Evolutionary conservation across 2,888 invertebrate genomes (phyloP).

Genomic region (Bombyx huttoni): DNA sequence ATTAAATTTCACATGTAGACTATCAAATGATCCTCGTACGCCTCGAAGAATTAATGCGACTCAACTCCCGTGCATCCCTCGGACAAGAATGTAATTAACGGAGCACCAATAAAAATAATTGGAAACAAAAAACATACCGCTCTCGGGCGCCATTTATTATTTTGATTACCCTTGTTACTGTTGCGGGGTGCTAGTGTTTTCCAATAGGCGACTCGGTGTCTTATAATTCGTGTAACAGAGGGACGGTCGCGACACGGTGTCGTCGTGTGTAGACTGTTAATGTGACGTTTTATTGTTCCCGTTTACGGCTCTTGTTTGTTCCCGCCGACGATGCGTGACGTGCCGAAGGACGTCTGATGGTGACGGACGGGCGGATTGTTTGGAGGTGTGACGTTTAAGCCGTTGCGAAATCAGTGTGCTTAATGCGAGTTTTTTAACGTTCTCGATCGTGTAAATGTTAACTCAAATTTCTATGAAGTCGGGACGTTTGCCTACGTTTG

Average conservation of each 20-base stretch:
- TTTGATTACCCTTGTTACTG: conserved; percentile 61
- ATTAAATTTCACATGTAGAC: conserved; percentile 3
- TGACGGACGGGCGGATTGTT: too few relatives aligned
- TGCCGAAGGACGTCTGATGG: conserved; percentile 3
- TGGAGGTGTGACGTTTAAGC: too few relatives aligned
- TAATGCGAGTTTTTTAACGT: too few relatives aligned
- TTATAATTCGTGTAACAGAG: neutral
- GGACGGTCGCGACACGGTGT: conserved; percentile 14
- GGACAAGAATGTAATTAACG: conserved; percentile 62
- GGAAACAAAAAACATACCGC: conserved; percentile 55
- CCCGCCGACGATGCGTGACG: conserved; percentile 34
- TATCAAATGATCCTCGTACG: conserved; percentile 8
- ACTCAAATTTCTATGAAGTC: too few relatives aligned
- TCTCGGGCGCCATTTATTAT: conserved; percentile 54
- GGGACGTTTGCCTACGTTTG: too few relatives aligned
- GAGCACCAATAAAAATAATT: conserved; percentile 66
- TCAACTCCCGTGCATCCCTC: conserved; percentile 29
- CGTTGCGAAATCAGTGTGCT: too few relatives aligned
- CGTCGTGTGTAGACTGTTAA: conserved; percentile 13
- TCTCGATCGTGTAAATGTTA: too few relatives aligned
- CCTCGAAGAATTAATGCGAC: conserved; percentile 15
- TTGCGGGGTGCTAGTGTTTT: conserved; percentile 29
- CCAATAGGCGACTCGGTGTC: conserved; percentile 5
- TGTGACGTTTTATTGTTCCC: conserved; percentile 27
- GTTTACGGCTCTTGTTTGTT: conserved; percentile 35